A percentile compares a stretch with the other conserved stretches of the same genome.
Conservation (phyloP, 64 coral and sea anemone genomes). For the Montipora foliosa region DNA sequence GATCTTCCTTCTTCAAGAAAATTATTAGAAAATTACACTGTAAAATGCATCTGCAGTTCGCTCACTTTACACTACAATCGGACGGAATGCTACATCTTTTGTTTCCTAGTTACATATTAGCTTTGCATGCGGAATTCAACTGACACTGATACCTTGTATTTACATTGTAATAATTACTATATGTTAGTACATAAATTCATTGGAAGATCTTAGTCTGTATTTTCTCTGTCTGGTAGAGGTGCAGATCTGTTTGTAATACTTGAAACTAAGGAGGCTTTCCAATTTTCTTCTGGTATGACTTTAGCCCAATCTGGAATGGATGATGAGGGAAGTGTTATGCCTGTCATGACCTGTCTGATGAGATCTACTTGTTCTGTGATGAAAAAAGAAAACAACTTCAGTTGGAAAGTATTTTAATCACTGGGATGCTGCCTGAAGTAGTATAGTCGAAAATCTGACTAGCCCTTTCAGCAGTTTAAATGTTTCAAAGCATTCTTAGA, state of each 20-base stretch:
- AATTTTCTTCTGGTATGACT: conserved; percentile 95
- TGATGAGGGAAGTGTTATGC: conserved; percentile 85
- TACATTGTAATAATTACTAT: no score
- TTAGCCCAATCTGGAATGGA: conserved; percentile 97
- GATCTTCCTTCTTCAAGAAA: not conserved
- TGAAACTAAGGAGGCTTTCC: conserved; percentile 89
- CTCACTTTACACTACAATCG: no score
- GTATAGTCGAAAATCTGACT: no score
- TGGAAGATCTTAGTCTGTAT: conserved; percentile 17
- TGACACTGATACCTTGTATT: no score
- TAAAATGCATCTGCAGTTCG: no score
- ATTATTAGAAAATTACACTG: no score
- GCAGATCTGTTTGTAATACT: conserved; percentile 76
- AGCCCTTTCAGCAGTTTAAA: no score
- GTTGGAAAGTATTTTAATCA: not conserved
- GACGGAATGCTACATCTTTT: no score
- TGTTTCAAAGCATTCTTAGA: no score
- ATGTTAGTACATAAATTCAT: not conserved
- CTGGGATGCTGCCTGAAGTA: not conserved
- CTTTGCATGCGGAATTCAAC: no score
- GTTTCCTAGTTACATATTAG: no score
- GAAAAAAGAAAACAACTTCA: not conserved
- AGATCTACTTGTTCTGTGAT: conserved; percentile 92
- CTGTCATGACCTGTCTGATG: conserved; percentile 94
- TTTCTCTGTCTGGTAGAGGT: conserved; percentile 30